Base-by-base conservation (phyloP, 2,888 invertebrate genomes). In the Epiblema foenella region DNA sequence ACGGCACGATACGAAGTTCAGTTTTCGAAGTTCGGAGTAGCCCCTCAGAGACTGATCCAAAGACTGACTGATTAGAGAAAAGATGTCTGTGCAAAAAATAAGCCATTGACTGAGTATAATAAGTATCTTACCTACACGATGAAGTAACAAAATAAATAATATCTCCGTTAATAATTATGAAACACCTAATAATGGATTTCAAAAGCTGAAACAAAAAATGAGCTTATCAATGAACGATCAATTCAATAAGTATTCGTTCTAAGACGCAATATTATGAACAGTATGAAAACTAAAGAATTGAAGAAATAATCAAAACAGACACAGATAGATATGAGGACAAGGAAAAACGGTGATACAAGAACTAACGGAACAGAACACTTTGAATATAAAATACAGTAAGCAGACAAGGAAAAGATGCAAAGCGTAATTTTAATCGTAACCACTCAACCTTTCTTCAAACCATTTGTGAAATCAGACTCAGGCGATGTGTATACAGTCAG, bases 351-450 rank as follows among this genome's bases (percentile, higher is more conserved):
- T 33, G 33, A 33, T 33, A 33, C 33, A 33, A 24, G 24, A 24
- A 24, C 24, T 24, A 24, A n/a, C n/a, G n/a, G n/a, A 33, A 33
- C 7, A 33, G 1, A 3, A 33, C 33, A 33, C 5, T 33, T 46
- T 46, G 46, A 46, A 46, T n/a, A 46, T 15, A 46, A 46, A 46
- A 46, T 8, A 46, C 33, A 33, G 33, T 33, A 33, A 33, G 12
- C 12, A 24, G 18, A 15, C n/a, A 9, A 17, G 10, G 3, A 57
- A 33, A 57, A 57, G 17, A 57, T 57, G 57, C 17, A 57, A 37
- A 57, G 17, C 5, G 57, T 57, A 37, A 57, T 33, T 37, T 57
- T 57, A 57, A 17, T 57, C 11, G 5, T 57, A 17, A 57, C 33
- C 0, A 17, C 17, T 12, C 17, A n/a, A 17, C 4, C 7, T 11